Evolutionary conservation across 2,888 invertebrate genomes (phyloP).

Genomic region (Lacanobia wlatinum): DNA sequence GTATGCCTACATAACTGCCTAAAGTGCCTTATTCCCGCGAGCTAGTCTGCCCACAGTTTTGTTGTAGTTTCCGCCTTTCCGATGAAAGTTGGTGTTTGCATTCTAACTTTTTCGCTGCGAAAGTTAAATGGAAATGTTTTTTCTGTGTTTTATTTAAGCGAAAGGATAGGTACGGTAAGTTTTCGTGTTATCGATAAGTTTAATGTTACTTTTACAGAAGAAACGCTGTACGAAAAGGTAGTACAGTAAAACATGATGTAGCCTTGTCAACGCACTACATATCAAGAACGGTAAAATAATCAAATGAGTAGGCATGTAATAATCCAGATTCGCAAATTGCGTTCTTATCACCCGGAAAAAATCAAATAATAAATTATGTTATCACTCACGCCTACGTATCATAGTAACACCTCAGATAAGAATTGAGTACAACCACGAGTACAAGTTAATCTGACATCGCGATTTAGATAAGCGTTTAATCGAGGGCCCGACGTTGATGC

Average conservation of each 20-base stretch:
- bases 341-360: constrained; percentile 49
- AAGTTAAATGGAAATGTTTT: constrained; percentile 35
- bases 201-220: not conserved
- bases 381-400: constrained; percentile 47
- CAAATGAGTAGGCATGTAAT: constrained; percentile 33
- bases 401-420: constrained; percentile 60
- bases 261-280: not conserved
- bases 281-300: constrained; percentile 16
- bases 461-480: constrained; percentile 61
- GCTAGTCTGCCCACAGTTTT: constrained; percentile 33
- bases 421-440: constrained; percentile 42
- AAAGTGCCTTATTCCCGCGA: constrained; percentile 29
- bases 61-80: constrained; percentile 37
- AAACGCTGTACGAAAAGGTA: not conserved
- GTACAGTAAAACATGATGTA: not conserved
- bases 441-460: constrained; percentile 53
- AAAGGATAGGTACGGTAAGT: not conserved
- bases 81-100: constrained; percentile 39
- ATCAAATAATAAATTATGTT: constrained; percentile 60
- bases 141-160: constrained; percentile 6
- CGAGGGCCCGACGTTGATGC: constrained; percentile 33
- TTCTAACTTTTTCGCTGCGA: constrained; percentile 30
- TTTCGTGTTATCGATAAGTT: not conserved
- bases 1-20: not conserved
- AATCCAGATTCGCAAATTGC: constrained; percentile 26